A percentile compares a stretch with the other conserved stretches of the same genome.
phyloP scores from a whole-genome alignment of 2,888 invertebrate species.

The Metopia argyrocephala region DNA sequence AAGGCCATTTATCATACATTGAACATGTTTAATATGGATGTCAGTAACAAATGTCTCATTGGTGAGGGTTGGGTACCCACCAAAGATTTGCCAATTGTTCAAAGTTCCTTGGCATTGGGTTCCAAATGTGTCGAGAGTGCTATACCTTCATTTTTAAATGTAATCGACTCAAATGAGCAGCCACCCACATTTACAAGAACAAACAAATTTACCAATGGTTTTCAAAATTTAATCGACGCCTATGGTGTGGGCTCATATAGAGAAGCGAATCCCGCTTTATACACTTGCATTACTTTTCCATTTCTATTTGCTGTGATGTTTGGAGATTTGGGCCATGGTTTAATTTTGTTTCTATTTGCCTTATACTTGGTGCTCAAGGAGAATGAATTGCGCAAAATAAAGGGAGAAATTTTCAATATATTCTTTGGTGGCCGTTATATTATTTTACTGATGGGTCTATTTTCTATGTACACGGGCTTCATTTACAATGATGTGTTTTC shows the following conservation, averaged over 20 bases:
- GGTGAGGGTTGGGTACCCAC: conserved; percentile 94
- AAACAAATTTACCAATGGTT: conserved; percentile 94
- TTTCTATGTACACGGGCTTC: conserved; percentile 98
- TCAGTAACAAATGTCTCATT: conserved; percentile 92
- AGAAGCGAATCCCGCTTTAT: conserved; percentile 94
- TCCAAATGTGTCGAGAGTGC: conserved; percentile 91
- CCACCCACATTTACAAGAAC: conserved; percentile 96
- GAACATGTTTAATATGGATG: conserved; percentile 94
- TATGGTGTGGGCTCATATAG: conserved; percentile 95
- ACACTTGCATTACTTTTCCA: conserved; percentile 94
- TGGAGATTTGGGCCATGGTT: conserved; percentile 94
- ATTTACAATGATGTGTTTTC: conserved; percentile 99
- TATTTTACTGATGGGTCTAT: conserved; percentile 96
- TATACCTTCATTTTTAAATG: conserved; percentile 94
- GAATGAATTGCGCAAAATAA: conserved; percentile 85
- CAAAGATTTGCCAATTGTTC: conserved; percentile 85
- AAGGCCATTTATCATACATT: conserved; percentile 96
- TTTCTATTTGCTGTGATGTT: conserved; percentile 98
- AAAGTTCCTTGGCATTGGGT: conserved; percentile 88
- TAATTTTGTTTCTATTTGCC: conserved; percentile 89
- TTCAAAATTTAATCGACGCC: conserved; percentile 95
- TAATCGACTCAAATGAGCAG: conserved; percentile 87
- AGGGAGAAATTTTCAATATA: conserved; percentile 95
- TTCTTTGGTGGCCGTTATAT: conserved; percentile 99
- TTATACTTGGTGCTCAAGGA: conserved; percentile 90